Evolutionary conservation across 2,888 invertebrate genomes (phyloP), one percentile per base, ranked within the genome.

Genomic region (Bursaphelenchus okinawaensis): DNA sequence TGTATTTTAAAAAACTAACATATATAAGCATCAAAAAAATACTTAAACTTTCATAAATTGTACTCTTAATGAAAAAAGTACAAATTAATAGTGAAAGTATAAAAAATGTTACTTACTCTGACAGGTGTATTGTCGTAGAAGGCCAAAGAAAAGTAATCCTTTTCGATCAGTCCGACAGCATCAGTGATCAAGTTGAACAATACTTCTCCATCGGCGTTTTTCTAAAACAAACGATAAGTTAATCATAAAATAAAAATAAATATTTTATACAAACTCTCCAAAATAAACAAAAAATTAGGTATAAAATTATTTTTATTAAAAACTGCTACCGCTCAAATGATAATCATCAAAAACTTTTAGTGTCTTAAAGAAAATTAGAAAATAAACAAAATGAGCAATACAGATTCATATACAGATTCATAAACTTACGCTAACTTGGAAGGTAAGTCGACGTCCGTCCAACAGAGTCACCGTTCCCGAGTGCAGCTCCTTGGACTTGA

Each of bases 111-210:
- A 67, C 63, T n/a, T 63, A 72, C 70, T 57, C 79, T 63, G 12
- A 62, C 60, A 20, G 70, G 68, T 19, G 72, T 63, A 20, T 71
- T 66, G 62, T 78, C 76, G 67, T 75, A 74, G 71, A 76, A 80
- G 50, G 75, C 73, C 26, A 80, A 70, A n/a, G 78, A 76, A 61
- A 80, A 80, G 66, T 80, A 80, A 52, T 80, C 79, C 52, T 73
- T 73, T 52, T 80, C 80, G 28, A 75, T 74, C 55, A 80, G 64
- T 29, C 67, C 62, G 52, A 79, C 63, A 19, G 70, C 68, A 16
- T 65, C 60, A 26, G 73, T 69, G 54, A 79, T 76, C 57, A 71
- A 62, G 23, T 66, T 66, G 68, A 76, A 76, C 23, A 80, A 72
- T 12, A 69, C 66, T 19, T 76, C 75, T 55, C 77, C 80, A 19